Evolutionary conservation across 1,140 invertebrate genomes (phyloP), one percentile per base, ranked within the genome.

Genomic region (Aphaenogaster ashmeadi): DNA sequence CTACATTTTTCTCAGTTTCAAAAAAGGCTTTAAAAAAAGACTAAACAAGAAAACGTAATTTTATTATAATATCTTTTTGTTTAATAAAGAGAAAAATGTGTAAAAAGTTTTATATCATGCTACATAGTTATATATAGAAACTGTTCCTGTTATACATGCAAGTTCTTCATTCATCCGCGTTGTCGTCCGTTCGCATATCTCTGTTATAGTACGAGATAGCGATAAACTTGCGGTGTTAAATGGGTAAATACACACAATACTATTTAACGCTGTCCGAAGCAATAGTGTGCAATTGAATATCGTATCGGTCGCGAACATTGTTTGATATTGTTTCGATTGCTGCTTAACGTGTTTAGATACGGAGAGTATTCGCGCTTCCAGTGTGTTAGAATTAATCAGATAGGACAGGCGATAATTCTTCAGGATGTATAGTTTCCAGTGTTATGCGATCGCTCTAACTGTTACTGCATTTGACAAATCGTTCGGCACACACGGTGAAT

Each of bases 311-410:
- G 47, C 38, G 9, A 33, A 69, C 7, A 52, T 47, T 15, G 21
- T 50, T 69, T 41, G 62, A 78, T 64, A 64, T 44, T 67, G 78
- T 80, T 80, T 71, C 78, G n/a, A 54, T 18, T 27, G n/a, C 15
- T 71, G 66, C 15, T 71, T 66, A 66, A 67, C n/a, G 33, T 67
- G 77, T 80, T 80, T 79, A 66, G 77, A 47, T 21, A 56, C 44
- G 9, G 47, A 54, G 64, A 33, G 33, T 58, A 58, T 58, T 81
- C 54, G 15, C 15, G 79, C 79, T 71, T 11, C 56, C 50, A n/a
- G n/a, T 71, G 66, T 89, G 77, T 60, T 62, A 67, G 50, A 69
- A 89, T 89, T 89, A 90, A 90, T 90, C 89, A 89, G 84, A 69
- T 64, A 56, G 11, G 88, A 75, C 84, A 58, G 88, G 74, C 62